Evolutionary conservation across 2,113 vertebrate genomes (phyloP).

Genomic region (Chinchilla lanigera): DNA sequence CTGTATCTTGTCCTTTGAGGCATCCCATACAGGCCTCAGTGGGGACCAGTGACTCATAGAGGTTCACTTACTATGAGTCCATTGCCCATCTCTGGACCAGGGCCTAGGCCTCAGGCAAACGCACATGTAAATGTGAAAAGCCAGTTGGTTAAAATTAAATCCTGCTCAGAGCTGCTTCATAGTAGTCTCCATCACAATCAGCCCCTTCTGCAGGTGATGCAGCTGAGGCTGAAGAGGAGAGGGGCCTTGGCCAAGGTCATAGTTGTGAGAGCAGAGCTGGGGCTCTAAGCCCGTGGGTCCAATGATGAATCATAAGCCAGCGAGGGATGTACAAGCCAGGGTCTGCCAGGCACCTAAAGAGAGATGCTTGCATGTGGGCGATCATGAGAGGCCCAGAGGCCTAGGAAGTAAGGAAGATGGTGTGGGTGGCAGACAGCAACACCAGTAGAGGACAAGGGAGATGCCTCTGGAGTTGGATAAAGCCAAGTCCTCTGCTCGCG

Average conservation of each 20-base stretch:
- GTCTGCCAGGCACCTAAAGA: not conserved
- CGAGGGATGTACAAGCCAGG: not conserved
- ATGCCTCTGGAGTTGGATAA: not conserved
- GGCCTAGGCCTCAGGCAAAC: too few relatives aligned
- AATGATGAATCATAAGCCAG: not conserved
- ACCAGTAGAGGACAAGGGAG: accelerated
- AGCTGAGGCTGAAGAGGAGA: not conserved
- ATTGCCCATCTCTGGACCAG: too few relatives aligned
- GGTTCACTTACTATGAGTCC: too few relatives aligned
- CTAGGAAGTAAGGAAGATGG: not conserved
- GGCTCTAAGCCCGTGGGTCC: not conserved
- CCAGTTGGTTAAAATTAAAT: too few relatives aligned
- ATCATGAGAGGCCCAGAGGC: not conserved
- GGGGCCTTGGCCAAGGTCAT: not conserved
- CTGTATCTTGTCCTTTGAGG: too few relatives aligned
- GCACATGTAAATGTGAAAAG: too few relatives aligned
- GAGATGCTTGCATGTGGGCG: accelerated
- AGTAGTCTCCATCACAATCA: too few relatives aligned
- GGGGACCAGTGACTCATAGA: too few relatives aligned
- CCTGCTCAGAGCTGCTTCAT: too few relatives aligned
- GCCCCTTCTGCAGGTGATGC: not conserved
- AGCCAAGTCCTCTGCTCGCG: not conserved
- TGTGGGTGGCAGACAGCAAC: not conserved
- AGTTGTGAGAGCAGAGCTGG: not conserved
- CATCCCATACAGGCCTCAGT: too few relatives aligned